Base-by-base conservation (phyloP, 2,888 invertebrate species). In the Chalcosyrphus nemorum region DNA sequence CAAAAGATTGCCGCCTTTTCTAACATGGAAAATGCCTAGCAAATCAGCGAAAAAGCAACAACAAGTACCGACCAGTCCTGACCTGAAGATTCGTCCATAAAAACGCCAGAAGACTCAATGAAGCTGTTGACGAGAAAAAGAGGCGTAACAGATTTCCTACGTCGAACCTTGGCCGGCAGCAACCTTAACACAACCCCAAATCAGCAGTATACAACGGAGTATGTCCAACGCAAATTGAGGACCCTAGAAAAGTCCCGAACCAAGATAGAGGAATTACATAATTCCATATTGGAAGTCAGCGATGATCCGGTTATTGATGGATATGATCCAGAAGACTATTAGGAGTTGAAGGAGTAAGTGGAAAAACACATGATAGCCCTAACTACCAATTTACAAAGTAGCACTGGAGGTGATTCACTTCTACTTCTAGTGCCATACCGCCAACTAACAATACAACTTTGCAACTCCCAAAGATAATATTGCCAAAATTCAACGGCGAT, bases 141-240 rank as follows among this genome's bases (percentile, higher is more conserved):
- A 0, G 0, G 27, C 4, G 24, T 50, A 27, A 2, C 27, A 21
- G 21, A 24, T 7, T 50, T 24, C 6, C 2, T 50, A 50, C 19
- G 24, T 2, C 50, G 50, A 21, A 50, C 24, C 21, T 24, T 24
- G 50, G 50, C 24, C 50, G 1, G n/a, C 27, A 24, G 21, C 1
- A 50, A 50, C 50, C 50, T 27, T 11, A 50, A 50, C 11, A 27
- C n/a, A 50, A 24, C 11, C n/a, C 21, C 50, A 54, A 54, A 54
- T 54, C 32, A 54, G 29, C 13, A 29, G 29, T 2, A 15, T 54
- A 52, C 24, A 52, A 52, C 15, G 15, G 38, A 38, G 9, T 38
- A 38, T 38, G 17, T 45, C 17, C 17, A 17, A 17, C 19, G 15
- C 45, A 45, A 45, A 45, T 11, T 19, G 17, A 45, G 45, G 45